Percentiles rank a stretch among this genome's conserved stretches.
Evolutionary conservation across 2,888 invertebrate species (phyloP).

Genomic region (Campoplex capitator): DNA sequence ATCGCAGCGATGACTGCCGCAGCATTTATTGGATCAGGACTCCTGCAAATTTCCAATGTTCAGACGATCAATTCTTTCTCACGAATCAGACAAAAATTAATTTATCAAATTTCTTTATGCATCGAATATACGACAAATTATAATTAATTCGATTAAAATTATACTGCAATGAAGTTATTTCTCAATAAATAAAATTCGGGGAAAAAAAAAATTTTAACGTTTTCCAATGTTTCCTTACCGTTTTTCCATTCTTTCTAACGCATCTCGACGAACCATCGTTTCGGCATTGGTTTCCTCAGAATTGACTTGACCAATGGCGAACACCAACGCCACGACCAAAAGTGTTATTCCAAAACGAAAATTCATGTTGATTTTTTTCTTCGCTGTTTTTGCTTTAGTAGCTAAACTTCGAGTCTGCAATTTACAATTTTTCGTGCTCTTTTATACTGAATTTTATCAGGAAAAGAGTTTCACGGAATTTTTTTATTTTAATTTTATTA

Average conservation of each 20-base stretch:
- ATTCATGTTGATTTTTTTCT: background rate
- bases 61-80: background rate
- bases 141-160: too few relatives aligned
- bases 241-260: background rate
- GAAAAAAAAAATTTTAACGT: too few relatives aligned
- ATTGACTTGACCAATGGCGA: background rate
- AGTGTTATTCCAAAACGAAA: background rate
- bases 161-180: background rate
- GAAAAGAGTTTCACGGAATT: too few relatives aligned
- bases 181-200: too few relatives aligned
- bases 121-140: too few relatives aligned
- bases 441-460: too few relatives aligned
- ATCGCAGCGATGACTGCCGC: background rate
- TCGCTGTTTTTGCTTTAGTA: background rate
- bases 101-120: too few relatives aligned
- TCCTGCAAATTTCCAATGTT: background rate
- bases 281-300: background rate
- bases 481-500: too few relatives aligned
- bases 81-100: background rate
- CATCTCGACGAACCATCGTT: conserved; percentile 1
- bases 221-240: background rate
- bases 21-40: background rate
- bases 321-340: background rate
- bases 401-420: background rate
- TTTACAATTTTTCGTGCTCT: too few relatives aligned